phyloP scores from a whole-genome alignment of 2,797 vertebrate species.

The Naso thynnoides region DNA sequence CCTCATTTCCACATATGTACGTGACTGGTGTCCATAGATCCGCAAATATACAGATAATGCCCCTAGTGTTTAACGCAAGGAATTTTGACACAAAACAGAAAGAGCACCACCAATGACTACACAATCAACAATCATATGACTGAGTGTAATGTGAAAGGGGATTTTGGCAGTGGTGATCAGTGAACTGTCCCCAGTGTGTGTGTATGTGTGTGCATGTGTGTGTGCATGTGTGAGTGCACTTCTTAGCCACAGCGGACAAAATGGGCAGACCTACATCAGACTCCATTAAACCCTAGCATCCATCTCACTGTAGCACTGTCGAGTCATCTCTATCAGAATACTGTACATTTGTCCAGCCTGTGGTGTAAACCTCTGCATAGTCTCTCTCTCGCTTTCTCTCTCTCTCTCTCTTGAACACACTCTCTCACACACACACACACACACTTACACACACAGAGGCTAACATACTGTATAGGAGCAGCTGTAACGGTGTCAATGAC shows the following conservation, averaged over 20 bases:
- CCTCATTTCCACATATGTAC: too few relatives aligned
- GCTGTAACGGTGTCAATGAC: conserved; percentile 23
- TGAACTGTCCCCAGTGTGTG: too few relatives aligned
- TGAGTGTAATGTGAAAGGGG: too few relatives aligned
- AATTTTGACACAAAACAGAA: too few relatives aligned
- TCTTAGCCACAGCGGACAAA: conserved; percentile 19
- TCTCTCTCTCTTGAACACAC: too few relatives aligned
- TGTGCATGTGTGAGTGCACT: not conserved
- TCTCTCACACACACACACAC: not conserved
- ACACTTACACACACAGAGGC: not conserved
- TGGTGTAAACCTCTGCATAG: not conserved
- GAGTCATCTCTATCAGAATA: conserved; percentile 27
- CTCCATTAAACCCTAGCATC: conserved; percentile 30
- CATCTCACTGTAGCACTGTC: conserved; percentile 28
- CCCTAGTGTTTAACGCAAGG: too few relatives aligned
- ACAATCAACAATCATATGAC: too few relatives aligned
- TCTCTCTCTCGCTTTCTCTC: too few relatives aligned
- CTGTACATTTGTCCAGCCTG: conserved; percentile 1
- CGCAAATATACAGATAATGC: too few relatives aligned
- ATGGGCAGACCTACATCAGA: conserved; percentile 6
- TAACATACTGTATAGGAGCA: conserved; percentile 6
- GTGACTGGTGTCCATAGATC: too few relatives aligned
- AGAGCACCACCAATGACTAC: too few relatives aligned
- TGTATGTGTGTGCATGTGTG: not conserved
- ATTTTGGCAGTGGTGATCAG: too few relatives aligned